Conservation (phyloP, 2,113 vertebrate species). For the Lampris incognitus region DNA sequence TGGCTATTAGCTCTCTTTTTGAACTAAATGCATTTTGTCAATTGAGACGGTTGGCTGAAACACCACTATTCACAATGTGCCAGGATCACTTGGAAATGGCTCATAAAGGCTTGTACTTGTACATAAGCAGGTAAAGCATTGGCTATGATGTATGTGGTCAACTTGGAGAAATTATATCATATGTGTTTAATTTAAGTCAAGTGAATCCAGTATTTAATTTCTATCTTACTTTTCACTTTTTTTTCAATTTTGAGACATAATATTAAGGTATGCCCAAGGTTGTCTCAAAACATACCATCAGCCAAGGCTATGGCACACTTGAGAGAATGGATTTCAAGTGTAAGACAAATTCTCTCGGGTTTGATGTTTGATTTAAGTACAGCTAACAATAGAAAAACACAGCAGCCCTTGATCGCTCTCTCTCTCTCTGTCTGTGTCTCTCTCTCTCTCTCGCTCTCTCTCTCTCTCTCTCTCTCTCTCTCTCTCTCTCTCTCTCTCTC, state of each 20-base stretch:
- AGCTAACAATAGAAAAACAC: conserved; percentile 76
- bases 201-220: background rate
- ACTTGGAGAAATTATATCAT: no score
- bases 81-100: background rate
- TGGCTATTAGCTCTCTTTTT: conserved; percentile 1
- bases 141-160: background rate
- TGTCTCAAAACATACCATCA: background rate
- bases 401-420: conserved; percentile 70
- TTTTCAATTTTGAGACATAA: background rate
- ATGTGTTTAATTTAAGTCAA: background rate
- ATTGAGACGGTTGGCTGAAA: background rate
- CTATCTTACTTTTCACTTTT: background rate
- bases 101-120: no score
- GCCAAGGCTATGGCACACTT: conserved; percentile 21
- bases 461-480: conserved; percentile 77
- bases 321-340: conserved; percentile 42
- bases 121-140: no score
- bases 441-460: conserved; percentile 70
- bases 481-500: conserved; percentile 42
- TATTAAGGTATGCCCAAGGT: conserved; percentile 3
- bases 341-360: conserved; percentile 51
- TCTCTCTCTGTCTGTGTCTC: conserved; percentile 45
- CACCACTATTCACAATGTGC: background rate
- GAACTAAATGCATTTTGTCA: background rate
- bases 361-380: conserved; percentile 72